Evolutionary conservation across 2,888 invertebrate species (phyloP), one percentile per base, ranked within the genome.

Genomic region (Eupithecia abbreviata): DNA sequence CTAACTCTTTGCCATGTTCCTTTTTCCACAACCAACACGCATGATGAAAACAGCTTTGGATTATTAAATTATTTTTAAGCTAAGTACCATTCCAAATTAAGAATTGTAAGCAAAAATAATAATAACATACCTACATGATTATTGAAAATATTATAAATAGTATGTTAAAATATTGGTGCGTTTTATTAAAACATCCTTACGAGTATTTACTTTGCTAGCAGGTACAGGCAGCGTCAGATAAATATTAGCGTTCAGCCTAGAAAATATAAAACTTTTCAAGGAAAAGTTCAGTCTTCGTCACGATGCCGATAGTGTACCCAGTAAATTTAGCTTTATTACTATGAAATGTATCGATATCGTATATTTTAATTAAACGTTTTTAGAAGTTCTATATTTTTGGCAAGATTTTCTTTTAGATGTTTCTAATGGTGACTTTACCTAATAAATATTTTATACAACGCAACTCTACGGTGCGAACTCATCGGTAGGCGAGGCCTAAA

Each of bases 1-100:
- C 87, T 90, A 68, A 88, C 94, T 94, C 94, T 94, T 93, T 93
- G 93, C 87, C 86, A 89, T 88, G 90, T 91, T 91, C 91, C 90
- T 91, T 79, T 84, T 85, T 87, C 84, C 85, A 84, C 82, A 83
- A 84, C 84, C 77, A 77, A 71, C 76, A 73, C 91, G 93, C 93
- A 92, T 92, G 93, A 85, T 85, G 84, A 82, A 84, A 75, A 84
- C 85, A 88, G 83, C 84, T 88, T 85, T 85, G 86, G 84, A 86
- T 88, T 91, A 30, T 91, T 93, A 92, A 93, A 93, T 94, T 93
- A 93, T 93, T 93, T 93, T 91, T 93, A 93, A 93, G 93, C 89
- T 92, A 92, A 91, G 90, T 88, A 93, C 91, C 95, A 95, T 95
- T 95, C 94, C 94, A 95, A 94, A 94, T 93, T 94, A 93, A 93